These are phyloP conservation scores for Lasioglossum vierecki DNA, from an alignment of 2,888 invertebrate species.

Conservation along the genomic window DNA sequence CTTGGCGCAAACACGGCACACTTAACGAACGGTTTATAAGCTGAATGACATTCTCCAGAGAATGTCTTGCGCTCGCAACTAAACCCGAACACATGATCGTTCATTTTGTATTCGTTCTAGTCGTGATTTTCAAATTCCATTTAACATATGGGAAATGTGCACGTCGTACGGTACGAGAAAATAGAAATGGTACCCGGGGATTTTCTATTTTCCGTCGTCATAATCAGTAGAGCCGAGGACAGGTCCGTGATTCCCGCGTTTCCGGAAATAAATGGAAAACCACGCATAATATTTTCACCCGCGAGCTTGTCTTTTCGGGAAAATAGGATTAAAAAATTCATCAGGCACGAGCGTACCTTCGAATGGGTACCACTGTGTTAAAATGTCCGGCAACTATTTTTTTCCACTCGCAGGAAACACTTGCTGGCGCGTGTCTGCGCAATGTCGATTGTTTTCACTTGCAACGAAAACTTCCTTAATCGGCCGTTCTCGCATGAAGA, in stretches of 20 bases:
- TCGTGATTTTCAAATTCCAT: neutral
- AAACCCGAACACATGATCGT: slow-evolving; percentile 20
- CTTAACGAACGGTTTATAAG: slow-evolving; percentile 30
- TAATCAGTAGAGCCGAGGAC: neutral
- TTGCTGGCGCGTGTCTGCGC: neutral
- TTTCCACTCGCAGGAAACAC: neutral
- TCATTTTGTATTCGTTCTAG: neutral
- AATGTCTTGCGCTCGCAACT: slow-evolving; percentile 15
- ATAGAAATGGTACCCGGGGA: neutral
- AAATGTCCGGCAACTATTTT: neutral
- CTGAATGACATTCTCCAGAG: slow-evolving; percentile 31
- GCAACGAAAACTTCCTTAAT: neutral
- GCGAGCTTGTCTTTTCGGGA: neutral
- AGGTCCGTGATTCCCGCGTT: neutral
- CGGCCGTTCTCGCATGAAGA: neutral
- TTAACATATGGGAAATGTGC: neutral
- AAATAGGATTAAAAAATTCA: neutral
- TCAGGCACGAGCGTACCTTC: neutral
- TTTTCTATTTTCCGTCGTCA: neutral
- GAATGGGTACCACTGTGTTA: neutral
- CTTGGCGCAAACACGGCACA: slow-evolving; percentile 26
- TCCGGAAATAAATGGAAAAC: neutral
- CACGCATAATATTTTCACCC: neutral
- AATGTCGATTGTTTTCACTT: neutral
- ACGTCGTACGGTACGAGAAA: neutral